Evolutionary conservation across 2,888 invertebrate species (phyloP), one percentile per base, ranked within the genome.

Genomic region (Melinopterus prodromus): DNA sequence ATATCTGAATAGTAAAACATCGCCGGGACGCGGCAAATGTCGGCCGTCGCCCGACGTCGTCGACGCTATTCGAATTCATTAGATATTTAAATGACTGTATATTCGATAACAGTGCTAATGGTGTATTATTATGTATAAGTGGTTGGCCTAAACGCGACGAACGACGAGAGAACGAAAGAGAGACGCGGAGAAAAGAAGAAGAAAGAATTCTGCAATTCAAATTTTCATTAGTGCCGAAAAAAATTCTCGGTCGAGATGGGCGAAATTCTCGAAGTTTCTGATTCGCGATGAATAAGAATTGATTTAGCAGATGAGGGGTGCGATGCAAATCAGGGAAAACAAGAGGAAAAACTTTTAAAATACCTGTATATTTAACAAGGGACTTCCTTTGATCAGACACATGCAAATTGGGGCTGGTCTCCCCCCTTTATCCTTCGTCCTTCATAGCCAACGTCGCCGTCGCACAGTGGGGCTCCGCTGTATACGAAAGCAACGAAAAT

Each of bases 11-110:
- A 84, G 83, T 82, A 84, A 84, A 83, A 80, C 69, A 76, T 77
- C 76, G 81, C 82, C 12, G 53, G 53, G 81, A 82, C 81, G 72
- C 74, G 77, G 77, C n/a, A n/a, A n/a, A n/a, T n/a, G n/a, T n/a
- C 78, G 82, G 78, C 83, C 82, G 83, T 84, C 9, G 5, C 1
- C 9, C 53, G 53, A 53, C 12, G 53, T 53, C 12, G 53, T 53
- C 53, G 53, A 26, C 26, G 53, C 1, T 53, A 86, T 86, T 86
- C 84, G 86, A 85, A 85, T 87, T 87, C 86, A 87, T 87, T 86
- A 87, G 84, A 83, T 87, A 88, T 87, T 88, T 86, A 87, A 87
- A 87, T 87, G 84, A 86, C 84, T 82, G 84, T 84, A 84, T 86
- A 86, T 86, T 87, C 86, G 87, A 87, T 87, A 86, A 87, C 86